Conservation (phyloP, 2,113 vertebrate genomes). For the Petaurus breviceps region DNA sequence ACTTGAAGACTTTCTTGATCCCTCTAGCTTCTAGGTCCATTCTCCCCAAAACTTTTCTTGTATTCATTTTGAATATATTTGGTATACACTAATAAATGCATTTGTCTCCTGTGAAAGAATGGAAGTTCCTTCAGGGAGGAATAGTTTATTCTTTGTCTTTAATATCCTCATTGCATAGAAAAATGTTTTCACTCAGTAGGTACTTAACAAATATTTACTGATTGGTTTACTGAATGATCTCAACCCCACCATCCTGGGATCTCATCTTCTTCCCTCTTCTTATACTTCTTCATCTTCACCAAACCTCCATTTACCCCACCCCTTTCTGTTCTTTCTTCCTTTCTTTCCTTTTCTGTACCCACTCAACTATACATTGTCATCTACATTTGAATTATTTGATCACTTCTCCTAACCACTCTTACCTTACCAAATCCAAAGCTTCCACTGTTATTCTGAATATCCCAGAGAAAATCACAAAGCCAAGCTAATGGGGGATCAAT, state of each 20-base stretch:
- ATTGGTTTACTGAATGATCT: background rate
- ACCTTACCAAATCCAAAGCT: background rate
- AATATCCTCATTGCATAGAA: background rate
- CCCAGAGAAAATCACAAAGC: background rate
- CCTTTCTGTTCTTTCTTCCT: background rate
- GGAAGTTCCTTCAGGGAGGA: background rate
- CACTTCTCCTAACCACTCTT: background rate
- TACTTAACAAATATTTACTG: background rate
- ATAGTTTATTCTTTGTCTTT: background rate
- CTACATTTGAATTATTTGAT: background rate
- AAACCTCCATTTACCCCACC: background rate
- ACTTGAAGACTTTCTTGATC: background rate
- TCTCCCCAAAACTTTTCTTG: background rate
- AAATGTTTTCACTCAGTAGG: background rate
- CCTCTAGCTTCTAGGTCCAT: background rate
- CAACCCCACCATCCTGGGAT: background rate
- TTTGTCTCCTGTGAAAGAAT: background rate
- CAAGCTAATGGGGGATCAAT: background rate
- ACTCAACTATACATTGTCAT: background rate
- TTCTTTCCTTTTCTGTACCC: background rate
- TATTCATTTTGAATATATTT: background rate
- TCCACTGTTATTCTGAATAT: background rate
- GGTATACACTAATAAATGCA: background rate
- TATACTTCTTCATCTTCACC: background rate
- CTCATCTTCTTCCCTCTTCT: background rate